phyloP scores from a whole-genome alignment of 2,113 vertebrate genomes.

The Brachyistius frenatus region DNA sequence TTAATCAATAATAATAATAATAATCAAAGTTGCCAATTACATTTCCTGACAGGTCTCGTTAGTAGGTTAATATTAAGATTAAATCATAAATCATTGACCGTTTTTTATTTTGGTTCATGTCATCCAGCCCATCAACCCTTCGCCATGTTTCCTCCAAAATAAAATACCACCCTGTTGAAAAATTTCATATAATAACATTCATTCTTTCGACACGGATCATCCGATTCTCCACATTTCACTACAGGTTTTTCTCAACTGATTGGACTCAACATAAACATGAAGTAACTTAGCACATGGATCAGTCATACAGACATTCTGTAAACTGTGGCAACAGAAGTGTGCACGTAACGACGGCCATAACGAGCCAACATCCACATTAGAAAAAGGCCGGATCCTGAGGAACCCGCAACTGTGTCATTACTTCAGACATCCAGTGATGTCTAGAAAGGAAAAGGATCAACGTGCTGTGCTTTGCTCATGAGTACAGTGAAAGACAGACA shows the following conservation, averaged over 20 bases:
- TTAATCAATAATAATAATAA: no score
- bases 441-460: neutral
- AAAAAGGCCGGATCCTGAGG: slow-evolving; percentile 52
- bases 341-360: slow-evolving; percentile 48
- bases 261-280: slow-evolving; percentile 47
- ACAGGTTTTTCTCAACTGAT: slow-evolving; percentile 20
- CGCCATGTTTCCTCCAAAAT: neutral
- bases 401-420: slow-evolving; percentile 33
- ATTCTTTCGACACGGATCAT: slow-evolving; percentile 5
- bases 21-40: no score
- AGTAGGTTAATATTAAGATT: neutral
- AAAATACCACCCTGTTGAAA: slow-evolving; percentile 11
- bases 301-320: slow-evolving; percentile 38
- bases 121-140: slow-evolving; percentile 25
- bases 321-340: slow-evolving; percentile 22
- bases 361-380: slow-evolving; percentile 42
- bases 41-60: neutral
- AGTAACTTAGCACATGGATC: slow-evolving; percentile 53
- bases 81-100: slow-evolving; percentile 1
- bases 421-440: slow-evolving; percentile 12
- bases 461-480: slow-evolving; percentile 15
- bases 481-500: slow-evolving; percentile 42
- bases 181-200: slow-evolving; percentile 24
- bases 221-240: slow-evolving; percentile 20
- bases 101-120: slow-evolving; percentile 57